These are phyloP conservation scores for Oceanodroma leucorhoa DNA, from an alignment of 2,797 vertebrate species.

Conservation along the genomic window DNA sequence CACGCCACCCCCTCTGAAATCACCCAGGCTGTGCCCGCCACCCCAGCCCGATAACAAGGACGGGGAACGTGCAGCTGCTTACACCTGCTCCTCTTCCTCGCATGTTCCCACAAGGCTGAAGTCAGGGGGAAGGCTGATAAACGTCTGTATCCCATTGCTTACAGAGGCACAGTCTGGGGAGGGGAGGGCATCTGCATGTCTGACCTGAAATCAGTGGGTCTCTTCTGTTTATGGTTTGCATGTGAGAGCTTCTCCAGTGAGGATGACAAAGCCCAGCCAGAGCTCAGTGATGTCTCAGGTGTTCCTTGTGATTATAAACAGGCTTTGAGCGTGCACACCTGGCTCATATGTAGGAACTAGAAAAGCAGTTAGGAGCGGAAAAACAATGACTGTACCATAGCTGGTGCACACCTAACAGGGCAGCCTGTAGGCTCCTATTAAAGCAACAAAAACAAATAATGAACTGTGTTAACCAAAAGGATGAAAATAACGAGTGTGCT, in stretches of 20 bases:
- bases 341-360: fast-evolving
- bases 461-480: neutral
- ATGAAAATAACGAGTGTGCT: neutral
- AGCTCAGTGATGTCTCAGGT: neutral
- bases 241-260: neutral
- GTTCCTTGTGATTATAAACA: neutral
- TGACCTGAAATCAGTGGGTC: neutral
- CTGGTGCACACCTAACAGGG: neutral
- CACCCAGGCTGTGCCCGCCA: neutral
- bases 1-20: neutral
- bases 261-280: neutral
- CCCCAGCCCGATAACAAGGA: fast-evolving
- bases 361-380: neutral
- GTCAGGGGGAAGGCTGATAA: neutral
- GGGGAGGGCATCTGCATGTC: neutral
- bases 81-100: neutral
- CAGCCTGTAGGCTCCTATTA: neutral
- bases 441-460: neutral
- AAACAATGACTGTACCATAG: neutral
- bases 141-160: neutral
- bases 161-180: neutral
- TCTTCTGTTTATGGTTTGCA: neutral
- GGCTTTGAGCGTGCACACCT: neutral
- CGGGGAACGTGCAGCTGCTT: neutral
- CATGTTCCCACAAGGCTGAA: fast-evolving